A percentile compares a stretch with the other conserved stretches of the same genome.
phyloP scores from a whole-genome alignment of 2,797 vertebrate genomes.

The Clamator glandarius region DNA sequence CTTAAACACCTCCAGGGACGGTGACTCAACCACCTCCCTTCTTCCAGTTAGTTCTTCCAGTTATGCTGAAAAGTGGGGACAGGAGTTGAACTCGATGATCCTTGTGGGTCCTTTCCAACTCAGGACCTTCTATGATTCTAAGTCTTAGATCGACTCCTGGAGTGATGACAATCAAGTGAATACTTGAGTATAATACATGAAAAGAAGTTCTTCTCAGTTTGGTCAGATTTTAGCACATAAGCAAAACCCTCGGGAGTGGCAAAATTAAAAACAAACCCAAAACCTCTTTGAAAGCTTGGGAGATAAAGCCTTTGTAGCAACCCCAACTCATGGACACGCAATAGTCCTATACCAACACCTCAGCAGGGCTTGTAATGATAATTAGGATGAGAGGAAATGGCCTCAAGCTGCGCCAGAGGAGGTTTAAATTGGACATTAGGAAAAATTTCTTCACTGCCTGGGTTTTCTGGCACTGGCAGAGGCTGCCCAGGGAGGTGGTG shows the following conservation, averaged over 20 bases:
- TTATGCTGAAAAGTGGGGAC: background rate
- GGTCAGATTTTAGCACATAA: background rate
- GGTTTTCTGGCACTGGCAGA: too few species aligned
- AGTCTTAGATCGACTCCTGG: too few species aligned
- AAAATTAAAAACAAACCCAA: background rate
- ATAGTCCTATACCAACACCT: too few species aligned
- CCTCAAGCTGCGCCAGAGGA: too few species aligned
- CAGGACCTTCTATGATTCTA: too few species aligned
- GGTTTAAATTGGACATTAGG: too few species aligned
- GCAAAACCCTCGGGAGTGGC: background rate
- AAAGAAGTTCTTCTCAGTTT: background rate
- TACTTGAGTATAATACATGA: background rate
- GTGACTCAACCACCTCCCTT: too few species aligned
- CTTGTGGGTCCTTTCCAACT: too few species aligned
- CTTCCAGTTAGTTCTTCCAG: background rate
- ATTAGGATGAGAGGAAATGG: background rate
- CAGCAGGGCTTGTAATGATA: background rate
- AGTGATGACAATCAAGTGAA: background rate
- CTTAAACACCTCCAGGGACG: too few species aligned
- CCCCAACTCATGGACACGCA: rapidly evolving
- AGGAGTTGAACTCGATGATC: too few species aligned
- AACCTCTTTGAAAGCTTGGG: background rate
- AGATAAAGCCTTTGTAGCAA: background rate
- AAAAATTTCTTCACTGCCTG: too few species aligned
- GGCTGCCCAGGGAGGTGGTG: too few species aligned